phyloP scores from a whole-genome alignment of 2,888 invertebrate species.

The Argynnis bischoffii region DNA sequence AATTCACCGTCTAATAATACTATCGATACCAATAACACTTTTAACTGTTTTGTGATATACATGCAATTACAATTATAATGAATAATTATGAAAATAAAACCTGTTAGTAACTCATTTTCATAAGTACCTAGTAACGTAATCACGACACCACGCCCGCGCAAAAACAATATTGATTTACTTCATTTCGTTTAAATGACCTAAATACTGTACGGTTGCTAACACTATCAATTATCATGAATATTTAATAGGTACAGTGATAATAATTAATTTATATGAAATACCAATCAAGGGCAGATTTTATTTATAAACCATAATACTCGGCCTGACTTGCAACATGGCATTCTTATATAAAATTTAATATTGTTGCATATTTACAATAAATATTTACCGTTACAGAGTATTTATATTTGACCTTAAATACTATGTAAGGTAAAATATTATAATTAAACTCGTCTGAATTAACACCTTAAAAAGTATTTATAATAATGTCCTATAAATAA shows the following conservation, averaged over 20 bases:
- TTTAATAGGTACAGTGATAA: neutral
- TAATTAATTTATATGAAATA: conserved; percentile 1
- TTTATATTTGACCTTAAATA: conserved; percentile 5
- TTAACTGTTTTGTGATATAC: neutral
- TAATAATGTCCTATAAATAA: conserved; percentile 1
- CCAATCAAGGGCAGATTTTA: neutral
- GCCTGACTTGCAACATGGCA: no score
- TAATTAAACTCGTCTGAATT: conserved; percentile 1
- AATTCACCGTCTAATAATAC: neutral
- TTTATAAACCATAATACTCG: neutral
- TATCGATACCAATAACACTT: neutral
- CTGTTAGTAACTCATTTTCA: no score
- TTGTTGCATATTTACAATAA: neutral
- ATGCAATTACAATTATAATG: conserved; percentile 3
- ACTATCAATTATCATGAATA: neutral
- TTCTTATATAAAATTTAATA: neutral
- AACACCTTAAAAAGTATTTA: neutral
- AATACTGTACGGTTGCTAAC: conserved; percentile 8
- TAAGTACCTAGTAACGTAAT: conserved; percentile 13
- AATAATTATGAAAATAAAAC: conserved; percentile 14
- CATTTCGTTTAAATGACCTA: conserved; percentile 18
- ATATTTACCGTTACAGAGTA: neutral
- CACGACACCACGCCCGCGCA: conserved; percentile 26
- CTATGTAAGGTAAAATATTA: neutral
- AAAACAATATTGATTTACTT: conserved; percentile 23